Conservation (phyloP, 2,113 vertebrate species). For the Tachycineta bicolor region DNA sequence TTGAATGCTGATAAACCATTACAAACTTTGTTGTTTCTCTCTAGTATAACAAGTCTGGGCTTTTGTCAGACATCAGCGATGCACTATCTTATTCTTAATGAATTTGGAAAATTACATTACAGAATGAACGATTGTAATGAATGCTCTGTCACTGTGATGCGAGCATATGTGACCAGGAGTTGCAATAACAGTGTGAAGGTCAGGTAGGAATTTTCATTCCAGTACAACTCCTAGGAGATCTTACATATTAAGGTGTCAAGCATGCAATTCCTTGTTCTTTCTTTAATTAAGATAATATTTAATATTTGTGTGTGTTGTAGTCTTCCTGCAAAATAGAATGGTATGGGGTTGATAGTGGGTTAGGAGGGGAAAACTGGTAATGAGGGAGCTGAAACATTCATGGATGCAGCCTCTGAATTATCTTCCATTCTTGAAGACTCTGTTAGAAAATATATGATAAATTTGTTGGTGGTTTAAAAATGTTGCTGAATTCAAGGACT, state of each 20-base stretch:
- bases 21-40: not conserved
- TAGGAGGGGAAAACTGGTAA: not conserved
- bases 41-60: not conserved
- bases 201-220: not conserved
- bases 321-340: not conserved
- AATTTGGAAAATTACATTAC: not conserved
- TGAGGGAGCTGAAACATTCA: not conserved
- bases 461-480: not conserved
- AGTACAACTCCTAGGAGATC: not conserved
- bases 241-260: not conserved
- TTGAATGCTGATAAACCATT: not conserved
- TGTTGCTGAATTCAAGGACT: not conserved
- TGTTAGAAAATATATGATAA: not conserved
- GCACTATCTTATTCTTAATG: not conserved
- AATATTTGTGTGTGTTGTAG: not conserved
- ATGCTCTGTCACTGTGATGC: not conserved
- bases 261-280: not conserved
- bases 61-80: not conserved
- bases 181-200: not conserved
- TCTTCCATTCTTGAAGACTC: not conserved
- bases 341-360: rapidly evolving
- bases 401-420: not conserved
- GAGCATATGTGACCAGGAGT: not conserved
- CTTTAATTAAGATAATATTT: not conserved
- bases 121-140: not conserved